Conservation (phyloP, 2,113 vertebrate species). For the Ptilonorhynchus violaceus region DNA sequence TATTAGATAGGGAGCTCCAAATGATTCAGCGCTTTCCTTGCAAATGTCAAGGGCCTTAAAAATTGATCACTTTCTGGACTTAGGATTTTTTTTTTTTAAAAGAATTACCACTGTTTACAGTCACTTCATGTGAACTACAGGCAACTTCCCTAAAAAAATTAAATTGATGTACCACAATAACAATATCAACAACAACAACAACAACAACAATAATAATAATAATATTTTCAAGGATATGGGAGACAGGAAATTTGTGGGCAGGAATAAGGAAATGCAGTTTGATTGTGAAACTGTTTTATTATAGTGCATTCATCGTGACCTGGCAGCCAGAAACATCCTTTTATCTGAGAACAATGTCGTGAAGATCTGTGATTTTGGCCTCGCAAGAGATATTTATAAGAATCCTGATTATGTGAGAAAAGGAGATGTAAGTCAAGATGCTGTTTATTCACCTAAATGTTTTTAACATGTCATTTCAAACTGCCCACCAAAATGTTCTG, state of each 20-base stretch:
- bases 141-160: background rate
- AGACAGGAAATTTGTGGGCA: slow-evolving; percentile 45
- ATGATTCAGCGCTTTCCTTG: background rate
- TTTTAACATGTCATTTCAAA: background rate
- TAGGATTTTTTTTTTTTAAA: background rate
- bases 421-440: slow-evolving; percentile 86
- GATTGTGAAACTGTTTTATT: slow-evolving; percentile 60
- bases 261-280: slow-evolving; percentile 61
- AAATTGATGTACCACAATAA: background rate
- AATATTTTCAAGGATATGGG: background rate
- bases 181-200: background rate
- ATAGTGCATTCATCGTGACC: slow-evolving; percentile 93
- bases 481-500: background rate
- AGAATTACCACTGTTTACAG: background rate
- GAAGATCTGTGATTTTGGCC: slow-evolving; percentile 96
- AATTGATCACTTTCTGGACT: background rate
- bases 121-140: background rate
- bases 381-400: slow-evolving; percentile 94
- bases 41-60: background rate
- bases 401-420: slow-evolving; percentile 94
- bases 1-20: background rate
- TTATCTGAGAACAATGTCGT: slow-evolving; percentile 94
- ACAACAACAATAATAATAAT: background rate
- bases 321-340: slow-evolving; percentile 92
- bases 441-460: background rate